Base-by-base conservation (phyloP, 2,113 vertebrate species). In the Clarias macrocephalus region DNA sequence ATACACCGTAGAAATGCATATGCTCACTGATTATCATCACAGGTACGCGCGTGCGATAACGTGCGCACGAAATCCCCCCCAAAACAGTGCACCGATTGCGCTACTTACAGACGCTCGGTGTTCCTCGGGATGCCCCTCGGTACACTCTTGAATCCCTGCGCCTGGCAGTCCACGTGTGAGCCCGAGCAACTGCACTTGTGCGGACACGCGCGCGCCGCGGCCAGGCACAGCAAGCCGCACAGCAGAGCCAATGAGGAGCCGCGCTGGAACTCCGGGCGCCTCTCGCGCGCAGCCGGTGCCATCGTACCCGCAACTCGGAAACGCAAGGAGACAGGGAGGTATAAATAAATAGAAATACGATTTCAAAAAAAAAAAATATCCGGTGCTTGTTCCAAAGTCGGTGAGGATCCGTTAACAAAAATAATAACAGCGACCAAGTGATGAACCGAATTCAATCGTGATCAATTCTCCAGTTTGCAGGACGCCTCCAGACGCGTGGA, bases 181-280 rank as follows among this genome's bases (percentile, higher is more conserved):
- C 97, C 97, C 28, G 97, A 96, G 94, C 98, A 99, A 88, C 97
- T 98, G 96, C 98, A 99, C 93, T 98, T 99, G 92, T 96, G 96
- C 16, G 98, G 98, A 93, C 98, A 99, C 92, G 96, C 97, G 90
- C 93, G 92, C 83, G 94, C 95, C 23, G 94, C 93, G 83, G 93
- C 80, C 88, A 93, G 92, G 89, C 92, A 95, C 91, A 90, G 9
- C 87, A 95, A 91, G 91, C 95, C 96, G 88, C 93, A 92, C 77
- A 95, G 84, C 86, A 96, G 93, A 89, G 90, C 85, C 93, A 95
- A 90, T 88, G 95, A 52, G 89, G 56, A 85, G 28, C 91, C 92
- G 82, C 92, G 91, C 88, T 94, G 86, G 87, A 91, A 92, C 91
- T 93, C 93, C 89, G 92, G 86, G 91, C 93, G 75, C 92, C 90